Percentiles rank a stretch among this genome's conserved stretches.
Evolutionary conservation across 2,113 vertebrate species (phyloP).

Genomic region (Alces alces): DNA sequence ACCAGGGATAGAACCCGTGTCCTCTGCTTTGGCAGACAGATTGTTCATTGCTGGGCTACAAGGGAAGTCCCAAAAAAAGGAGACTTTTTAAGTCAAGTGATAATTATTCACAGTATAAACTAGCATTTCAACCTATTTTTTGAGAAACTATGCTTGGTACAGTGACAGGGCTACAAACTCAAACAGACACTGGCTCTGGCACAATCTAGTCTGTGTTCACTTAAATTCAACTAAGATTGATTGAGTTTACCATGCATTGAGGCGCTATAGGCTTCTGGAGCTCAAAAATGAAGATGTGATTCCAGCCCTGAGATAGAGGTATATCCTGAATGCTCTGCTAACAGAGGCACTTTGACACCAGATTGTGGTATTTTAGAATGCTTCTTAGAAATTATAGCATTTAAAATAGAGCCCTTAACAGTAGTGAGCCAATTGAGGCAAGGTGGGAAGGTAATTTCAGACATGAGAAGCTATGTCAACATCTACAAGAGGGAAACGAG

Average conservation of each 20-base stretch:
- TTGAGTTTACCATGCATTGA: neutral
- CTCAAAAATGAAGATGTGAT: neutral
- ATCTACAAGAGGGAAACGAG: neutral
- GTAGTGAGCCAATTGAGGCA: neutral
- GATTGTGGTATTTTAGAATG: neutral
- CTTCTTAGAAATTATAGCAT: neutral
- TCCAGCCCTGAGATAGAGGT: neutral
- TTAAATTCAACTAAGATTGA: neutral
- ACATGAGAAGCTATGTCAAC: neutral
- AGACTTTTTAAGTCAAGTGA: slow-evolving; percentile 12
- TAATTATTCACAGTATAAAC: neutral
- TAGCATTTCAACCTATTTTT: neutral
- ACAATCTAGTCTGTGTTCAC: neutral
- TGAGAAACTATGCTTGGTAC: neutral
- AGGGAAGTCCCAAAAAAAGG: neutral
- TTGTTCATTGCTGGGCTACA: neutral
- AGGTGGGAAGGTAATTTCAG: neutral
- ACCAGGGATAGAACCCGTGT: neutral
- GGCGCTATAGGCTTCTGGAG: neutral
- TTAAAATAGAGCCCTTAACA: neutral
- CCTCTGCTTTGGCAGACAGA: neutral
- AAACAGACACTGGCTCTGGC: neutral
- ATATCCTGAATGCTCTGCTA: neutral
- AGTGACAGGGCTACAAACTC: neutral
- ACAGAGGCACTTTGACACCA: neutral